phyloP scores from a whole-genome alignment of 2,113 vertebrate genomes.

The Pedetes capensis region DNA sequence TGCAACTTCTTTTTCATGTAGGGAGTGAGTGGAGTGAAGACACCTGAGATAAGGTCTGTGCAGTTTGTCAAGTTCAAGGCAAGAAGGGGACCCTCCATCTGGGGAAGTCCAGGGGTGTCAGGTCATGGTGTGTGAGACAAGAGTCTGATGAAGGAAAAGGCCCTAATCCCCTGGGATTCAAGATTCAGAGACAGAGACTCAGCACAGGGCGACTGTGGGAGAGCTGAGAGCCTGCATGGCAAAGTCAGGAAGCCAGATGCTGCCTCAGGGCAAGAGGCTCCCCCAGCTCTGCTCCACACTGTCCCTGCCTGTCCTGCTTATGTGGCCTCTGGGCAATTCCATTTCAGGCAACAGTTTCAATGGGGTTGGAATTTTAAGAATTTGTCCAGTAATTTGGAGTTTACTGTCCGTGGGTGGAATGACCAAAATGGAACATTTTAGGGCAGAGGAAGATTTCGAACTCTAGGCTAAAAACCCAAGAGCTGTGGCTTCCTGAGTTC shows the following conservation, averaged over 20 bases:
- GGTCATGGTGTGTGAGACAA: neutral
- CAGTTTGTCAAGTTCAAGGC: neutral
- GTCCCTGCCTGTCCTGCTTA: neutral
- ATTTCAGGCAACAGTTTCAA: constrained; percentile 22
- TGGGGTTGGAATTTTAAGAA: constrained; percentile 26
- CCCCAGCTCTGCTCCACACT: neutral
- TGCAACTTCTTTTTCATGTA: neutral
- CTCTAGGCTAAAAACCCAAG: neutral
- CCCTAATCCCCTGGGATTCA: neutral
- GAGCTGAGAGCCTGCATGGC: neutral
- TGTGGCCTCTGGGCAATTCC: neutral
- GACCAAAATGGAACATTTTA: constrained; percentile 17
- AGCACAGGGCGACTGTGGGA: neutral
- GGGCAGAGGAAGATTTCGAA: neutral
- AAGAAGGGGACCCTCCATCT: neutral
- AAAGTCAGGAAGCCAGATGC: neutral
- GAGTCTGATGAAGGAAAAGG: neutral
- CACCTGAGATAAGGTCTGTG: neutral
- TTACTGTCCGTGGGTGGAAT: neutral
- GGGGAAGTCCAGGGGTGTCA: neutral
- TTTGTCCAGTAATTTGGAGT: constrained; percentile 21
- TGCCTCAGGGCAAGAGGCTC: neutral
- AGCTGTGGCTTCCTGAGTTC: neutral
- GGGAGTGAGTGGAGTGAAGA: neutral
- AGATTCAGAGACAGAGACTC: neutral